Conservation (phyloP, 2,888 invertebrate genomes). For the Hymenopus coronatus region DNA sequence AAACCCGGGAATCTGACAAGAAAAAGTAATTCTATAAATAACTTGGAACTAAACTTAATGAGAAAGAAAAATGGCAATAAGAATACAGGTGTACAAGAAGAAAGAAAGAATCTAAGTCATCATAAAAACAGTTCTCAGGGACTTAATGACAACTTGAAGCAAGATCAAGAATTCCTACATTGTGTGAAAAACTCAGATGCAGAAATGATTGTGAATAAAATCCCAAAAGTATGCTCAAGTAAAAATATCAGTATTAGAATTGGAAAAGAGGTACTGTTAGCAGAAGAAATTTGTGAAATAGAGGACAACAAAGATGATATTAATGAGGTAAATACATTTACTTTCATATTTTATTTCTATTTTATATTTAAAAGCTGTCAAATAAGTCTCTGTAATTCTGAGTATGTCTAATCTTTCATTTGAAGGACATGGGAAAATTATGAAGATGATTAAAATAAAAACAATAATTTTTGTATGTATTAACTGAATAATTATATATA, state of each 20-base stretch:
- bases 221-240: neutral
- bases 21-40: too few species aligned
- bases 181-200: neutral
- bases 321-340: neutral
- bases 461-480: too few species aligned
- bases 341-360: neutral
- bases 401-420: too few species aligned
- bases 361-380: too few species aligned
- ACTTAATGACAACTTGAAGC: neutral
- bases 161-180: neutral
- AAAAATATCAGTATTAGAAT: neutral
- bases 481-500: too few species aligned
- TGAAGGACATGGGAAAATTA: too few species aligned
- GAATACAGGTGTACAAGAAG: neutral
- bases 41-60: too few species aligned
- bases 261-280: neutral
- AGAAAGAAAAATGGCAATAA: neutral
- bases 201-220: neutral
- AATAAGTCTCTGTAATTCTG: too few species aligned
- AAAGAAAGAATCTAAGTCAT: neutral
- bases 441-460: too few species aligned
- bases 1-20: too few species aligned
- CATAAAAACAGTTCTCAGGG: neutral
- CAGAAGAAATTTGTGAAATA: neutral
- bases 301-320: neutral